These are phyloP conservation scores for Lithobius niger DNA, from an alignment of 1,140 invertebrate genomes.

Conservation along the genomic window DNA sequence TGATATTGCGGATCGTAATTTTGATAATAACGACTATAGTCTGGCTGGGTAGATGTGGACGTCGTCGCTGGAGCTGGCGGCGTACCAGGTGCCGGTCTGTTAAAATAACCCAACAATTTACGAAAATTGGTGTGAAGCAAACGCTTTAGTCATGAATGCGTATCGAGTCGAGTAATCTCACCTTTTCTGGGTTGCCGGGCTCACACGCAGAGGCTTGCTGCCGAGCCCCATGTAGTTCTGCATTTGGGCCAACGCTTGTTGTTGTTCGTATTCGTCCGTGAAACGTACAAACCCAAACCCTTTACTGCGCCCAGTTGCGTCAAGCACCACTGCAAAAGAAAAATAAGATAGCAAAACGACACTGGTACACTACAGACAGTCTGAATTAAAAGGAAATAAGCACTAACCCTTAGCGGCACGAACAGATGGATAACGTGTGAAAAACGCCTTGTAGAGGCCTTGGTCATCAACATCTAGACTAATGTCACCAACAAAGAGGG, in stretches of 20 bases:
- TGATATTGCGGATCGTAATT: constrained; percentile 24
- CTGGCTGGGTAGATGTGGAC: constrained; percentile 10
- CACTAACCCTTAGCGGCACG: constrained; percentile 94
- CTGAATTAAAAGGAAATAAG: neutral
- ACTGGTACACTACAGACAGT: neutral
- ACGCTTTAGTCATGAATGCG: too few species aligned
- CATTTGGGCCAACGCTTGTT: constrained; percentile 64
- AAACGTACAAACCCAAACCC: constrained; percentile 96
- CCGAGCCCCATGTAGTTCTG: constrained; percentile 36
- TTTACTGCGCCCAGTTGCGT: constrained; percentile 76
- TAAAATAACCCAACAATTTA: too few species aligned
- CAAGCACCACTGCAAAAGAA: constrained; percentile 57
- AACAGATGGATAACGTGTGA: constrained; percentile 78
- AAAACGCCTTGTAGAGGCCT: constrained; percentile 79
- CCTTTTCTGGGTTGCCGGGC: constrained; percentile 54
- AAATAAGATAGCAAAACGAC: constrained; percentile 7
- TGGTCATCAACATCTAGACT: constrained; percentile 94
- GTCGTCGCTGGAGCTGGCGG: neutral
- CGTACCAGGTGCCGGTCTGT: too few species aligned
- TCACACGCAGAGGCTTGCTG: constrained; percentile 33
- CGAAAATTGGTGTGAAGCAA: too few species aligned
- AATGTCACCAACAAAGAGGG: constrained; percentile 89
- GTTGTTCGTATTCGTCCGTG: constrained; percentile 85
- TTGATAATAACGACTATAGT: constrained; percentile 19
- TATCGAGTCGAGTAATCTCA: too few species aligned